Percentiles rank a stretch among this genome's conserved stretches.
Evolutionary conservation across 2,888 invertebrate genomes (phyloP).

Genomic region (Spialia ferax): DNA sequence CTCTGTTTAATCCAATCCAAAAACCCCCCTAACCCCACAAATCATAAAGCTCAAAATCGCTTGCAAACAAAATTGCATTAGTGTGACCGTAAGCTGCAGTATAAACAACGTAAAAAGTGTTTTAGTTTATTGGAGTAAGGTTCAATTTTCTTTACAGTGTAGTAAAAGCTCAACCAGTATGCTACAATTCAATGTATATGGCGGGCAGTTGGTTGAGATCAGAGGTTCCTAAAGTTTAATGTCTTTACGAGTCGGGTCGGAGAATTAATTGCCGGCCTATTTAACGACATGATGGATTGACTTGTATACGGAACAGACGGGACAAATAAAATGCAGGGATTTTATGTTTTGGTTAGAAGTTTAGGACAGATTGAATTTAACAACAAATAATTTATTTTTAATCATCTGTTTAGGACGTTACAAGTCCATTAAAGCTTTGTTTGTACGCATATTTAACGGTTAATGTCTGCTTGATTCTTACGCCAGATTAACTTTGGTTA

Average conservation of each 20-base stretch:
- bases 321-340: slow-evolving; percentile 11
- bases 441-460: neutral
- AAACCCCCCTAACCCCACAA: slow-evolving; percentile 35
- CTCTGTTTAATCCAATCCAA: slow-evolving; percentile 50
- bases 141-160: slow-evolving; percentile 36
- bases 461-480: neutral
- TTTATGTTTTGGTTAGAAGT: slow-evolving; percentile 11
- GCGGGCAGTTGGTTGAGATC: slow-evolving; percentile 78
- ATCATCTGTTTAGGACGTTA: neutral
- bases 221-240: slow-evolving; percentile 66
- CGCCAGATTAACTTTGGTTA: neutral
- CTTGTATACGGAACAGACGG: slow-evolving; percentile 31
- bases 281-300: slow-evolving; percentile 47
- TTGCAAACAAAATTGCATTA: slow-evolving; percentile 58
- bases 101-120: slow-evolving; percentile 46
- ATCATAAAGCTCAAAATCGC: slow-evolving; percentile 42
- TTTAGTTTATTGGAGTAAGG: slow-evolving; percentile 49
- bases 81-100: slow-evolving; percentile 59
- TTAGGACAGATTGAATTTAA: neutral
- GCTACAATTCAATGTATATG: slow-evolving; percentile 67
- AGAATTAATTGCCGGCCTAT: slow-evolving; percentile 44
- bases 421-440: neutral
- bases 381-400: neutral
- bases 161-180: slow-evolving; percentile 63
- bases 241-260: slow-evolving; percentile 47